phyloP scores from a whole-genome alignment of 2,113 vertebrate genomes.

The Hypomesus transpacificus region DNA sequence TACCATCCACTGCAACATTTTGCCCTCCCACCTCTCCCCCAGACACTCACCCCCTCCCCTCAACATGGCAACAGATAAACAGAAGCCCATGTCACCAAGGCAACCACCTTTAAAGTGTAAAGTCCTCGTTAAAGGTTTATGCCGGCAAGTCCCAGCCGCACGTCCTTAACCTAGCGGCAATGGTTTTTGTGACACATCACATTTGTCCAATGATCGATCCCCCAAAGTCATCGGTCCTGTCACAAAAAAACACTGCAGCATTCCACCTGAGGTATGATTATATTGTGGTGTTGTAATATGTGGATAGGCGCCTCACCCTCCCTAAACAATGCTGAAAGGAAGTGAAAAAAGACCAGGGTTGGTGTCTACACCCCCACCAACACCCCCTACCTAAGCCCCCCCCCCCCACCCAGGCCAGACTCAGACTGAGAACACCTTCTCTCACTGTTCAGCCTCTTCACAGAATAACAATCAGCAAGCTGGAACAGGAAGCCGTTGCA shows the following conservation, averaged over 20 bases:
- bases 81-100: constrained; percentile 45
- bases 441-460: not conserved
- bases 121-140: constrained; percentile 33
- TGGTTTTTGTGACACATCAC: no score
- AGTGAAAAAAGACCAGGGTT: not conserved
- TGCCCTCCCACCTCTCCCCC: constrained; percentile 16
- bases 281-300: not conserved
- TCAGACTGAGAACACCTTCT: not conserved
- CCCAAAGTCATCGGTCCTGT: no score
- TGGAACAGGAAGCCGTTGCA: constrained; percentile 21
- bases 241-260: not conserved
- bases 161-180: not conserved
- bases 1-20: constrained; percentile 43
- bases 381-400: not conserved
- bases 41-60: constrained; percentile 3
- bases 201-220: not conserved
- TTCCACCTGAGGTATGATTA: not conserved
- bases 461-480: constrained; percentile 5
- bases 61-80: constrained; percentile 60
- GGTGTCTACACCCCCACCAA: not conserved
- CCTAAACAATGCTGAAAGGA: not conserved
- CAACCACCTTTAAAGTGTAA: constrained; percentile 52
- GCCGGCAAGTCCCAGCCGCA: constrained; percentile 41
- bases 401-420: not conserved
- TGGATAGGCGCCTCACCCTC: not conserved